Evolutionary conservation across 2,113 vertebrate species (phyloP).

Genomic region (Neogobius melanostomus): DNA sequence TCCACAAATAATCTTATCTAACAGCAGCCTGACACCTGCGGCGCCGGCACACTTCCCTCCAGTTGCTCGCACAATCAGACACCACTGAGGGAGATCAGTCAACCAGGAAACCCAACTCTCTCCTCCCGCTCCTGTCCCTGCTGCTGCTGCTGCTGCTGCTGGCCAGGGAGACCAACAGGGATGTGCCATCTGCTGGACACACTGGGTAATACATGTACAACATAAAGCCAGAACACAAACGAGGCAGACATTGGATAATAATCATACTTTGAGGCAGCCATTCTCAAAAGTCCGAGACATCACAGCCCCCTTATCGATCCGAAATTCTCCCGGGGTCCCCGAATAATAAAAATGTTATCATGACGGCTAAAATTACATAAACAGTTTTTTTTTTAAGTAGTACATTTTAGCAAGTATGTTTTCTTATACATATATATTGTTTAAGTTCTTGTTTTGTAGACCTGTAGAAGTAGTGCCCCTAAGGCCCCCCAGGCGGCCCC

Average conservation of each 20-base stretch:
- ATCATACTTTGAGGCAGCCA: too few species aligned
- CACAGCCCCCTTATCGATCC: too few species aligned
- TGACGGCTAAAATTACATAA: too few species aligned
- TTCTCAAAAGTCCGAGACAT: too few species aligned
- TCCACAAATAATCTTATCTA: slow-evolving; percentile 75
- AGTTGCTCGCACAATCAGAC: slow-evolving; percentile 70
- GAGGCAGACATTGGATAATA: background rate
- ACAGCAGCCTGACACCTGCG: slow-evolving; percentile 72
- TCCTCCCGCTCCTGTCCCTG: background rate
- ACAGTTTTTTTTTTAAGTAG: too few species aligned
- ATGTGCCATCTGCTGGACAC: slow-evolving; percentile 73
- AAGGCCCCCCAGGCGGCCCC: too few species aligned
- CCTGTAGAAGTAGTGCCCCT: too few species aligned
- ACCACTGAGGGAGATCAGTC: slow-evolving; percentile 71
- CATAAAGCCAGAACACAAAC: background rate
- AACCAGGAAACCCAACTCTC: slow-evolving; percentile 68
- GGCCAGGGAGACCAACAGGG: slow-evolving; percentile 57
- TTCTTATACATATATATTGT: too few species aligned
- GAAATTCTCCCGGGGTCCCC: too few species aligned
- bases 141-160: slow-evolving; percentile 3
- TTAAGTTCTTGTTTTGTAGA: too few species aligned
- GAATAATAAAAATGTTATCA: too few species aligned
- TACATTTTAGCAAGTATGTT: too few species aligned
- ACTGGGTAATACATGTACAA: slow-evolving; percentile 35
- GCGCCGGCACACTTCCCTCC: slow-evolving; percentile 69